phyloP scores from a whole-genome alignment of 2,888 invertebrate genomes.

The Cryptus viduatorius region DNA sequence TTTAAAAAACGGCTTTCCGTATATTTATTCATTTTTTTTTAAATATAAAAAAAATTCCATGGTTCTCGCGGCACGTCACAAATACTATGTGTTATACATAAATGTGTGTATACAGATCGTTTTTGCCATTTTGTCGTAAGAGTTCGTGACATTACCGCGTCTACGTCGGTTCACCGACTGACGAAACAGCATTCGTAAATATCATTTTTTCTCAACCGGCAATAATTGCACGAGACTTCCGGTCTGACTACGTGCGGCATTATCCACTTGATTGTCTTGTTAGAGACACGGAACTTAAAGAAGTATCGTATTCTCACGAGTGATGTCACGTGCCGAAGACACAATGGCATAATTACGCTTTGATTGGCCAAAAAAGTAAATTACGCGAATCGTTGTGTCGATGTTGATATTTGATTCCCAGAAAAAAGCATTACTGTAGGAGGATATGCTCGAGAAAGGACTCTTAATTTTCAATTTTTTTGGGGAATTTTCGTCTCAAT shows the following conservation, averaged over 20 bases:
- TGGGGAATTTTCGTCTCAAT: slow-evolving; percentile 4
- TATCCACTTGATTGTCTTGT: background rate
- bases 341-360: slow-evolving; percentile 44
- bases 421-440: background rate
- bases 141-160: slow-evolving; percentile 30
- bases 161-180: background rate
- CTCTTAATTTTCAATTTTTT: background rate
- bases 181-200: background rate
- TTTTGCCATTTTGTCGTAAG: slow-evolving; percentile 36
- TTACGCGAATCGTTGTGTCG: slow-evolving; percentile 42
- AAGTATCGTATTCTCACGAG: slow-evolving; percentile 2
- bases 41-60: slow-evolving; percentile 22
- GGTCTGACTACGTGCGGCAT: background rate
- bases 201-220: too few species aligned
- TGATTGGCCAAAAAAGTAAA: slow-evolving; percentile 46
- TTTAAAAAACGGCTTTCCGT: background rate
- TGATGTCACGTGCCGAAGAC: slow-evolving; percentile 22
- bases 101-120: slow-evolving; percentile 45
- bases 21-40: background rate
- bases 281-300: background rate
- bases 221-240: background rate
- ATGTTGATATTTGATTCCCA: slow-evolving; percentile 37
- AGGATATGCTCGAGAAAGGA: slow-evolving; percentile 29
- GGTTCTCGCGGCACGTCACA: slow-evolving; percentile 48
- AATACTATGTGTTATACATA: slow-evolving; percentile 51